Base-by-base conservation (phyloP, 1,140 invertebrate genomes). In the Drosophila triauraria region DNA sequence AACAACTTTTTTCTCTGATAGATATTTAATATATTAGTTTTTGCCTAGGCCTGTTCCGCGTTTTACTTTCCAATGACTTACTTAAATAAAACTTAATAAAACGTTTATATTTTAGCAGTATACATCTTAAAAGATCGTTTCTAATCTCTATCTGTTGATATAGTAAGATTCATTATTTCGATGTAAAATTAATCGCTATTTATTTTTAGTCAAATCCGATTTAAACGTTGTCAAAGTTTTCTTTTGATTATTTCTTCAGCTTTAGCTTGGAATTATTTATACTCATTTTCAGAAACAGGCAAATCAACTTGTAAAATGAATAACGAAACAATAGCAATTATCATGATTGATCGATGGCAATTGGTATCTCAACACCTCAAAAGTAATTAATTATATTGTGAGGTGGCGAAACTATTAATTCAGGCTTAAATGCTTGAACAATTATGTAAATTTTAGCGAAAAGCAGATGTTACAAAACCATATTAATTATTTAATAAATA, bases 281-380 rank as follows among this genome's bases (percentile, higher is more conserved):
- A 38, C 17, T 4, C 10, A 35, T 9, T 20, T 35, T 8, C 15
- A 9, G 3, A 42, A 43, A 40, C 17, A 17, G 15, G 10, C 4
- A 60, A 32, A 60, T 13, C 3, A 32, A 40, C 20, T 17, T 30
- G 40, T 44, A 44, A 61, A 32, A 9, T n/a, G 15, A 42, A 42
- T 42, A 42, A n/a, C 32, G 20, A 42, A 57, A 42, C 61, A 23
- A 43, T 54, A 23, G n/a, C 27, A 30, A 44, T 30, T 61, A 44
- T 35, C 17, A 32, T 61, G 62, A 64, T 61, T 64, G 62, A 64
- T 64, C 27, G 62, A 64, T 64, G 13, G 5, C 61, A 42, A 32
- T 63, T 43, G 27, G 40, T 17, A 23, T 23, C 23, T 64, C 62
- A 64, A 44, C 62, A 44, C 56, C 20, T 61, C n/a, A 9, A 32